Conservation (phyloP, 2,113 vertebrate genomes). For the Turnix velox region DNA sequence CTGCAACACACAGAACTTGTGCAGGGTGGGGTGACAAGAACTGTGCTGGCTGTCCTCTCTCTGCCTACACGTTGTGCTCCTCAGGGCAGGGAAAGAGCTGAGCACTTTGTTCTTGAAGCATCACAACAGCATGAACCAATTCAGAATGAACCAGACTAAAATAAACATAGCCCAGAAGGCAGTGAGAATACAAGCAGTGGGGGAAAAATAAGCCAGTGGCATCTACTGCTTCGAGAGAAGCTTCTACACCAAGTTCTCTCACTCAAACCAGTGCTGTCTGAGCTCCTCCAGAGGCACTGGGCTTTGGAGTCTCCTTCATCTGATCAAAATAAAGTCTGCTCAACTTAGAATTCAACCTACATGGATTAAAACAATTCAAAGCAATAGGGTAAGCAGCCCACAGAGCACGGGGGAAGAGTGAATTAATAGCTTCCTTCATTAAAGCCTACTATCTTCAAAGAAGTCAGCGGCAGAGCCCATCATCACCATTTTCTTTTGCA, state of each 20-base stretch:
- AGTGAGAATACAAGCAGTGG: neutral
- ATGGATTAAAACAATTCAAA: constrained; percentile 9
- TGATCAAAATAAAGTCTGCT: neutral
- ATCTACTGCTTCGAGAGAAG: neutral
- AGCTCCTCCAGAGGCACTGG: neutral
- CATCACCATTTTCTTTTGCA: neutral
- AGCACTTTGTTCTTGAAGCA: neutral
- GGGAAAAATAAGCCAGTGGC: neutral
- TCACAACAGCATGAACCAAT: neutral
- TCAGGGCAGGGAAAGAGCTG: neutral
- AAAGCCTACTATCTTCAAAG: constrained; percentile 49
- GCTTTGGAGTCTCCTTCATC: neutral
- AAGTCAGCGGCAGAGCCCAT: neutral
- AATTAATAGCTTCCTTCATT: constrained; percentile 50
- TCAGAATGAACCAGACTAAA: neutral
- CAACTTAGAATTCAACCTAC: neutral
- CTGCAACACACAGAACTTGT: neutral
- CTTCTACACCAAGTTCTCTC: neutral
- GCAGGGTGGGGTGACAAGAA: neutral
- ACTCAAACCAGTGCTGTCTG: neutral
- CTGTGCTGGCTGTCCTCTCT: neutral
- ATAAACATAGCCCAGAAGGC: neutral
- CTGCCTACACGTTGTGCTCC: neutral
- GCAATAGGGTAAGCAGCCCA: constrained; percentile 20
- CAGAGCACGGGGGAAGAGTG: neutral